Evolutionary conservation across 1,140 invertebrate species (phyloP), one percentile per base, ranked within the genome.

Genomic region (Thrips palmi): DNA sequence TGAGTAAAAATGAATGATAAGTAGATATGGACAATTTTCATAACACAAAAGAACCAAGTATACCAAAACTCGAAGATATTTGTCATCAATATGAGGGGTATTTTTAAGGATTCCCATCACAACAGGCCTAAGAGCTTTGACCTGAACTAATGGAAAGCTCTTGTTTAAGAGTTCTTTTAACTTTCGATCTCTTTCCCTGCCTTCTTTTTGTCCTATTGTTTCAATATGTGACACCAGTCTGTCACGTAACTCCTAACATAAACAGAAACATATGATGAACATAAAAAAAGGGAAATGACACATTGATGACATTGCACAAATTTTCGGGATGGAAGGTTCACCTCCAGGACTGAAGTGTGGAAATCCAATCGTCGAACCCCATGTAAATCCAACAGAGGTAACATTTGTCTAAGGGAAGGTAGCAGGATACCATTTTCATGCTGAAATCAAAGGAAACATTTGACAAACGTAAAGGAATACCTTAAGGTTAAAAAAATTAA

Each of bases 101-200:
- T 96, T 91, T 53, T 89, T 79, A 29, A 97, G 61, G 43, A 96
- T 87, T 41, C 77, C 72, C 83, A 97, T 88, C 0, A 96, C 87
- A 22, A 96, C 83, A n/a, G 91, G 91, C 37, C 89, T 67, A n/a
- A 97, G 57, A 3, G 79, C 74, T 53, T 87, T 84, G 1, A 93
- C 78, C 55, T 82, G 77, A 1, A 97, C 84, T 0, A 94, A 77
- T 11, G 87, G 74, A 57, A 97, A 97, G 56, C 86, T 92, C 63
- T 93, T 94, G 0, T 74, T 67, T 11, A 97, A 59, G 33, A 97
- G 57, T 47, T 93, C 86, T 57, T 89, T 92, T 0, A 97, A 58
- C 53, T 86, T 89, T 47, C 74, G 77, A 48, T 89, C 82, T 32
- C 80, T 68, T 48, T 87, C 77, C 52, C 72, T 64, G 17, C 67